Base-by-base conservation (phyloP, 2,888 invertebrate species). In the Harmothoe impar region DNA sequence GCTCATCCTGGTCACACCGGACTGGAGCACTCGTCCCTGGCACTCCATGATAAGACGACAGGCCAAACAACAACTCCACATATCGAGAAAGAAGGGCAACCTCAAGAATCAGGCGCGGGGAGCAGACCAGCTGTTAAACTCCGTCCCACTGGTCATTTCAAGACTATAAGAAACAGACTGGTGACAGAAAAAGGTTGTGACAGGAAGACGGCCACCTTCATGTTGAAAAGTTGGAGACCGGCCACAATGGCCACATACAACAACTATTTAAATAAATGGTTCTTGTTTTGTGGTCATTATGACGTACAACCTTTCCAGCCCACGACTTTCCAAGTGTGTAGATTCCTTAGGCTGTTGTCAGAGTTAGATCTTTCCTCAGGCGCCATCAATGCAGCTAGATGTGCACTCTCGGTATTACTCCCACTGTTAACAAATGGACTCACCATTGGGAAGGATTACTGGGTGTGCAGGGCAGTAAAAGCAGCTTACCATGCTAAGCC, bases 301-400 rank as follows among this genome's bases (percentile, higher is more conserved):
- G n/a, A n/a, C n/a, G n/a, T n/a, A n/a, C n/a, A n/a, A n/a, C n/a
- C n/a, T n/a, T n/a, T n/a, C n/a, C n/a, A n/a, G n/a, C n/a, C n/a
- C n/a, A n/a, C n/a, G n/a, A n/a, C n/a, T n/a, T n/a, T n/a, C n/a
- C n/a, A n/a, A n/a, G n/a, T n/a, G n/a, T n/a, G n/a, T n/a, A n/a
- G n/a, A n/a, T n/a, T n/a, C n/a, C n/a, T n/a, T n/a, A n/a, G n/a
- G n/a, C n/a, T n/a, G n/a, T n/a, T 15, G 10, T 23, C 12, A 31
- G 7, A 12, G 31, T 15, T 81, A 33, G 33, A 23, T 81, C 7
- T 35, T 23, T 31, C 20, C 10, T 81, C 15, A 15, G 43, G 33
- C 10, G 81, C 81, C 31, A 35, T 81, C 15, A 81, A 81, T 31
- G 17, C 81, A 31, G 81, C 81, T 7, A 15, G 81, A n/a, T n/a